These are phyloP conservation scores for Ranitomeya variabilis DNA, from an alignment of 2,113 vertebrate genomes.

Conservation along the genomic window DNA sequence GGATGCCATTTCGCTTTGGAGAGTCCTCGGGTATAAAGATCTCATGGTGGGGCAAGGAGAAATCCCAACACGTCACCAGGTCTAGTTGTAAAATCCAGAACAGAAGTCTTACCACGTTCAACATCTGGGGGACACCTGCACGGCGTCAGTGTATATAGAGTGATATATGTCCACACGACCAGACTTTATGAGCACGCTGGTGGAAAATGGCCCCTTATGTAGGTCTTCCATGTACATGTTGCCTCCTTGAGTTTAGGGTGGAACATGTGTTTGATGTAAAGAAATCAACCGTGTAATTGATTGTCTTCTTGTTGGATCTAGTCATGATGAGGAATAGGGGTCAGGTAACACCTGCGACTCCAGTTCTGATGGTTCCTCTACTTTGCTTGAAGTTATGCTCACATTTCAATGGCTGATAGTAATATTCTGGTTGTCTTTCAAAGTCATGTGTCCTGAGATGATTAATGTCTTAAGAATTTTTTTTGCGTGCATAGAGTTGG, in stretches of 20 bases:
- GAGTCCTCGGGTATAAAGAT: constrained; percentile 4
- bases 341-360: constrained; percentile 21
- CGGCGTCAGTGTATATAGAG: constrained; percentile 35
- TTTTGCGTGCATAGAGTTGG: background rate
- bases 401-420: background rate
- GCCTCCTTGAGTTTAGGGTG: constrained; percentile 42
- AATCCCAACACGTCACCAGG: background rate
- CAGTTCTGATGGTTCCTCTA: background rate
- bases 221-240: constrained; percentile 53
- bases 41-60: background rate
- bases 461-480: background rate
- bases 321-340: constrained; percentile 42
- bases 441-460: background rate
- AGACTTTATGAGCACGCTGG: constrained; percentile 34
- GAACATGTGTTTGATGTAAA: constrained; percentile 45
- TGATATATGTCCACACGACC: constrained; percentile 57
- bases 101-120: background rate
- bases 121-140: constrained; percentile 65
- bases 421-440: background rate
- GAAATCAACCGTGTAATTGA: constrained; percentile 58
- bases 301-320: constrained; percentile 56
- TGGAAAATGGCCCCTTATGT: constrained; percentile 41
- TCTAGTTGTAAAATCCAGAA: constrained; percentile 2
- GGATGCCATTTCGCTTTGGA: background rate
- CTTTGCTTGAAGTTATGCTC: constrained; percentile 4